Conservation (phyloP, 2,113 vertebrate species). For the Chauna torquata region DNA sequence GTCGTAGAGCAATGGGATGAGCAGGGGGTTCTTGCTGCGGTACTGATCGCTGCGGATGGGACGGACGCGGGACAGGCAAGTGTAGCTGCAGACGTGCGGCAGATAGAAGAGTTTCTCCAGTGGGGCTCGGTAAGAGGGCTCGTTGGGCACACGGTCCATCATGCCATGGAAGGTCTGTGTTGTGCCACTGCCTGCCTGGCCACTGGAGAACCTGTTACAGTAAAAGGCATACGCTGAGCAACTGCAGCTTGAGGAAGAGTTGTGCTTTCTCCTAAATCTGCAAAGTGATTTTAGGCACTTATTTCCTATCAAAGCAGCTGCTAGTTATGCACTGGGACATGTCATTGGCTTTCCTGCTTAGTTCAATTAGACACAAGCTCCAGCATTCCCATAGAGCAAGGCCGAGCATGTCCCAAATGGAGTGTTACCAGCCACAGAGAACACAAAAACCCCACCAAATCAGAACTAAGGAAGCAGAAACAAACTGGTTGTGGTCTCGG, state of each 20-base stretch:
- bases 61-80: constrained; percentile 86
- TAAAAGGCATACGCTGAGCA: fast-evolving
- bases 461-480: background rate
- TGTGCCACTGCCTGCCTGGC: fast-evolving
- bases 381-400: too few species aligned
- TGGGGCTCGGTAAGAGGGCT: constrained; percentile 89
- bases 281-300: background rate
- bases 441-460: background rate
- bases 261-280: too few species aligned
- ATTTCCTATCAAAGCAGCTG: background rate
- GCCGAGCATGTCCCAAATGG: background rate
- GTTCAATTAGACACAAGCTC: background rate
- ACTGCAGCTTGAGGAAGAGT: fast-evolving
- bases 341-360: background rate
- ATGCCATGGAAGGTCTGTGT: constrained; percentile 56
- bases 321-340: background rate
- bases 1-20: constrained; percentile 91
- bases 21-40: constrained; percentile 90
- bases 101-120: constrained; percentile 94
- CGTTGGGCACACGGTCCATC: constrained; percentile 82
- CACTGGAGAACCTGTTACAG: background rate
- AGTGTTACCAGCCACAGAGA: background rate
- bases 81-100: constrained; percentile 84
- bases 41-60: constrained; percentile 78
- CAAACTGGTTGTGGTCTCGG: background rate